A percentile compares a stretch with the other conserved stretches of the same genome.
phyloP scores from a whole-genome alignment of 2,888 invertebrate genomes.

The Napeogenes inachia region DNA sequence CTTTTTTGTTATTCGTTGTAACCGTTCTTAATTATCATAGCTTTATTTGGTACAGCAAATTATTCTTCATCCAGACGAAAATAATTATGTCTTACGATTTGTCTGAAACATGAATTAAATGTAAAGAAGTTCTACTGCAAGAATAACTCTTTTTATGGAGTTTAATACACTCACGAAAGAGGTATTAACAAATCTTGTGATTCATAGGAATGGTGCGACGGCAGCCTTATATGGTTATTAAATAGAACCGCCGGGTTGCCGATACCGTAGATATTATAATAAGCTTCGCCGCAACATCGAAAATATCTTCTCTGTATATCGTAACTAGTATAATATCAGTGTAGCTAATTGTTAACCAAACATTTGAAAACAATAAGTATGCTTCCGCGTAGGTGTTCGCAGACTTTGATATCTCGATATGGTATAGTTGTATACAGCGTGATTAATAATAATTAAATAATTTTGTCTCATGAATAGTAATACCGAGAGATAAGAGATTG shows the following conservation, averaged over 20 bases:
- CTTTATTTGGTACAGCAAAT: too few relatives aligned
- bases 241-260: conserved; percentile 38
- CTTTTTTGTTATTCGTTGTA: too few relatives aligned
- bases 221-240: conserved; percentile 39
- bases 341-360: neutral
- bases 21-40: too few relatives aligned
- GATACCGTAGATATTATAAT: conserved; percentile 12
- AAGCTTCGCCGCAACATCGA: conserved; percentile 2
- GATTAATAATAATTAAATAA: conserved; percentile 54
- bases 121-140: neutral
- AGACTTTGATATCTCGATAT: conserved; percentile 37
- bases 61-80: too few relatives aligned
- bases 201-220: conserved; percentile 35
- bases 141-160: conserved; percentile 8
- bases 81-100: too few relatives aligned
- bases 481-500: conserved; percentile 56
- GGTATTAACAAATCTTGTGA: conserved; percentile 26
- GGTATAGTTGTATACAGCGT: conserved; percentile 12
- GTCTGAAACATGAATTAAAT: too few relatives aligned
- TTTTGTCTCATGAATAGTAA: conserved; percentile 41
- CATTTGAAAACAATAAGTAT: conserved; percentile 7
- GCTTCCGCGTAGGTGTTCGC: conserved; percentile 27
- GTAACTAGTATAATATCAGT: too few relatives aligned
- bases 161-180: conserved; percentile 23
- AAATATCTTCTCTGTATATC: too few relatives aligned